A percentile compares a stretch with the other conserved stretches of the same genome.
Evolutionary conservation across 2,797 vertebrate genomes (phyloP).

Genomic region (Spinus pinus): DNA sequence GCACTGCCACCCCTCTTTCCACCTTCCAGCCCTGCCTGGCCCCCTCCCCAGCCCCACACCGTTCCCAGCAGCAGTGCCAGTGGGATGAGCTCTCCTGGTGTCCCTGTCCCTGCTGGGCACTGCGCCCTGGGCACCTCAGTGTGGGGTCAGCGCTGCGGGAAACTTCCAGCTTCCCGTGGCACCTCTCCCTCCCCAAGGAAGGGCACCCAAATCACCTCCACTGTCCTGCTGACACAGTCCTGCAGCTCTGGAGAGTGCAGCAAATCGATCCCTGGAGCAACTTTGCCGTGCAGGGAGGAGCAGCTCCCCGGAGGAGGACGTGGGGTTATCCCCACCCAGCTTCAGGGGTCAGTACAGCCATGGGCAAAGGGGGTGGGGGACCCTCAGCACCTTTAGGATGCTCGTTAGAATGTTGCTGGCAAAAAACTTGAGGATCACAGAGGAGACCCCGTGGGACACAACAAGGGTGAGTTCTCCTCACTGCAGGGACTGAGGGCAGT

Average conservation of each 20-base stretch:
- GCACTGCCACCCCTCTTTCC: neutral
- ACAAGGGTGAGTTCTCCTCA: neutral
- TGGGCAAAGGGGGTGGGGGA: neutral
- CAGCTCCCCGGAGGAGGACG: fast-evolving
- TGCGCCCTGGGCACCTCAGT: fast-evolving
- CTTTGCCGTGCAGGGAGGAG: neutral
- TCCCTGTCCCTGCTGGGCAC: neutral
- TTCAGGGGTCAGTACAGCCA: fast-evolving
- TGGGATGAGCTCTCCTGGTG: neutral
- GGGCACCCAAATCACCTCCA: neutral
- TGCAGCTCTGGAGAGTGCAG: neutral
- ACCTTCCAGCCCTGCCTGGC: neutral
- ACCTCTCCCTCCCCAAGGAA: neutral
- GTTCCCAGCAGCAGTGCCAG: neutral
- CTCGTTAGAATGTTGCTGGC: neutral
- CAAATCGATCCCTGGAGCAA: neutral
- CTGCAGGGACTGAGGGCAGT: neutral
- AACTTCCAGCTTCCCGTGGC: neutral
- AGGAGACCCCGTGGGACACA: neutral
- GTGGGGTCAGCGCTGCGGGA: neutral
- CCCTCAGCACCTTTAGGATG: neutral
- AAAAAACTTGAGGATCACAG: neutral
- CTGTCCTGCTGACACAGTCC: neutral
- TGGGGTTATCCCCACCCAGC: fast-evolving
- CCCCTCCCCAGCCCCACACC: fast-evolving